Evolutionary conservation across 1,140 invertebrate species (phyloP).

Genomic region (Zelostemma sp.): DNA sequence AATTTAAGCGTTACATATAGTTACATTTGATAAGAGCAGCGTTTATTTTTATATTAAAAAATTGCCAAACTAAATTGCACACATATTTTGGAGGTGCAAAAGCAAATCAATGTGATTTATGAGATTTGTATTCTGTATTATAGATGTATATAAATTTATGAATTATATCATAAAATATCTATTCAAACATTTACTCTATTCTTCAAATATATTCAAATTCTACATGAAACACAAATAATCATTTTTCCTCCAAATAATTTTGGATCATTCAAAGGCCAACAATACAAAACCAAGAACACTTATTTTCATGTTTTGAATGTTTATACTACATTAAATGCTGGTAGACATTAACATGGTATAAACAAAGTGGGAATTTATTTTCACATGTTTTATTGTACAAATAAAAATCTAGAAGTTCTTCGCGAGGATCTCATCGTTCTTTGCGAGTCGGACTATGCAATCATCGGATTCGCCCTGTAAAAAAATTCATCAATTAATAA

Average conservation of each 20-base stretch:
- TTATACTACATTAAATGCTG: not conserved
- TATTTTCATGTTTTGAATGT: not conserved
- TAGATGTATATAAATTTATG: not conserved
- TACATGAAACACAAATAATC: too few relatives aligned
- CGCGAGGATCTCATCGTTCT: conserved; percentile 92
- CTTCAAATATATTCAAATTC: too few relatives aligned
- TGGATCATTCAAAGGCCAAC: too few relatives aligned
- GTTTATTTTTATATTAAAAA: conserved; percentile 1
- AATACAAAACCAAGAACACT: not conserved
- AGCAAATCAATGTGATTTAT: not conserved
- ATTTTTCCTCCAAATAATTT: too few relatives aligned
- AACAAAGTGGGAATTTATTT: conserved; percentile 7
- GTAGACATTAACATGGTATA: not conserved
- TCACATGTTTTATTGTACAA: conserved; percentile 3
- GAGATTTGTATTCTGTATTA: not conserved
- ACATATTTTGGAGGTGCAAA: not conserved
- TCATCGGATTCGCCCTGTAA: conserved; percentile 96
- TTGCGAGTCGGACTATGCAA: conserved; percentile 93
- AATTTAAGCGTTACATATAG: not conserved
- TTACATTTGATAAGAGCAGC: not conserved
- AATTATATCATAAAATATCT: not conserved
- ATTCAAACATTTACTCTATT: too few relatives aligned
- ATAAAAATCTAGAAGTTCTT: conserved; percentile 74
- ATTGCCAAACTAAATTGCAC: conserved; percentile 2
- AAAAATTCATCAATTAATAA: too few relatives aligned